These are phyloP conservation scores for Sternotherus odoratus DNA, from an alignment of 2,797 vertebrate species.

Conservation along the genomic window DNA sequence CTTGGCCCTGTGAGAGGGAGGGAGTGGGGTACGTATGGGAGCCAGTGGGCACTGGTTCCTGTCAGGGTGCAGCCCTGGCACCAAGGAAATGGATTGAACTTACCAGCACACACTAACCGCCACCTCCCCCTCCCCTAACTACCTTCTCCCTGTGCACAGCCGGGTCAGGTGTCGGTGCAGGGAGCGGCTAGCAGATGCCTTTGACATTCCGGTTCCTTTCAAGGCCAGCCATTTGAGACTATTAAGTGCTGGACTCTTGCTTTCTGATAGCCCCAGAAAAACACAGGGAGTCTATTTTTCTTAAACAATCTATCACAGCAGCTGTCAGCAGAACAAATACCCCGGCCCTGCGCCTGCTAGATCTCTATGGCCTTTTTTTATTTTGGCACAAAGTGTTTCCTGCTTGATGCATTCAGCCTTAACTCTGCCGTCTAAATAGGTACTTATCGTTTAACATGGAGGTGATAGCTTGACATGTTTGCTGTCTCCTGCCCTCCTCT, in stretches of 20 bases:
- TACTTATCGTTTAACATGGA: slow-evolving; percentile 83
- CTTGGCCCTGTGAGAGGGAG: not conserved
- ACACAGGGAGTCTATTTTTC: slow-evolving; percentile 77
- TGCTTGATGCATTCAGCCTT: slow-evolving; percentile 77
- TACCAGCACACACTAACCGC: not conserved
- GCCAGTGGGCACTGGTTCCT: not conserved
- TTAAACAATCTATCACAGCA: slow-evolving; percentile 80
- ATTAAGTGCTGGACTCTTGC: slow-evolving; percentile 76
- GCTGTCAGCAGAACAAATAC: slow-evolving; percentile 82
- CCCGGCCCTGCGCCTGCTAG: slow-evolving; percentile 72
- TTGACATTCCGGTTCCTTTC: slow-evolving; percentile 74
- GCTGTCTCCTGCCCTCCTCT: slow-evolving; percentile 77
- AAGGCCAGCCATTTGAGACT: slow-evolving; percentile 77
- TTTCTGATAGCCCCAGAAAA: slow-evolving; percentile 76
- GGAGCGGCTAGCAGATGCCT: slow-evolving; percentile 33
- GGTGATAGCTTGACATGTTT: slow-evolving; percentile 80
- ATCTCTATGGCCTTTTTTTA: slow-evolving; percentile 62
- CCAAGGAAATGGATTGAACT: slow-evolving; percentile 64
- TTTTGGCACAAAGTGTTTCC: slow-evolving; percentile 73
- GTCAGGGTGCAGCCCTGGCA: not conserved
- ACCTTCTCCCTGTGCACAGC: not conserved
- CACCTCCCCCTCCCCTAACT: not conserved
- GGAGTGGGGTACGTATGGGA: too few relatives aligned
- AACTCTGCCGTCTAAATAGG: slow-evolving; percentile 81
- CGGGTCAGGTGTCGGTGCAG: slow-evolving; percentile 57